Percentiles rank a stretch among this genome's conserved stretches.
phyloP scores from a whole-genome alignment of 2,888 invertebrate species.

The Heliconius erato region DNA sequence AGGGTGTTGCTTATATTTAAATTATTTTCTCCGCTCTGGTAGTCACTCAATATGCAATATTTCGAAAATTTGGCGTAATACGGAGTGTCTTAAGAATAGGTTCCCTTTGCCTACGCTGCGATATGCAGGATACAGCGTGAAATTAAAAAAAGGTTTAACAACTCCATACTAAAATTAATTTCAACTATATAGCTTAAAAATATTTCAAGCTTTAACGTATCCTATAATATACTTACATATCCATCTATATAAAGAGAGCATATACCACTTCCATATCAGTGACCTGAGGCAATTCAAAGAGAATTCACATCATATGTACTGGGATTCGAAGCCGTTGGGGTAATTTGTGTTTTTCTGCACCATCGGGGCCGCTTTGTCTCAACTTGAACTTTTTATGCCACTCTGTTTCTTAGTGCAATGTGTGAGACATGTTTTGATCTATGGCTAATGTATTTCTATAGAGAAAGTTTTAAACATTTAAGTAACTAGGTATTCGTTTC shows the following conservation, averaged over 20 bases:
- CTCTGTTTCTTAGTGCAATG: slow-evolving; percentile 63
- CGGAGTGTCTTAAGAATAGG: background rate
- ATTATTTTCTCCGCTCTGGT: too few species aligned
- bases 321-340: slow-evolving; percentile 77
- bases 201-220: background rate
- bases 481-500: background rate
- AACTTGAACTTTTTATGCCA: slow-evolving; percentile 64
- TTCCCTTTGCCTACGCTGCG: background rate
- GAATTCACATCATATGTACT: slow-evolving; percentile 71
- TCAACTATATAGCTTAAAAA: background rate
- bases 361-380: slow-evolving; percentile 75
- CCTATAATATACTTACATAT: too few species aligned
- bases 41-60: too few species aligned
- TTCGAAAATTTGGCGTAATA: too few species aligned
- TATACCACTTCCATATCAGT: slow-evolving; percentile 9
- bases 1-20: too few species aligned
- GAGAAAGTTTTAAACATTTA: background rate
- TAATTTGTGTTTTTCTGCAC: slow-evolving; percentile 80
- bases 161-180: too few species aligned
- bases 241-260: background rate
- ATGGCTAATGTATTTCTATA: slow-evolving; percentile 12
- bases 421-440: slow-evolving; percentile 61
- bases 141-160: background rate
- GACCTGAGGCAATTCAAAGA: slow-evolving; percentile 60
- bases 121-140: background rate